Conservation (phyloP, 2,113 vertebrate genomes). For the Aspiorhynchus laticeps region DNA sequence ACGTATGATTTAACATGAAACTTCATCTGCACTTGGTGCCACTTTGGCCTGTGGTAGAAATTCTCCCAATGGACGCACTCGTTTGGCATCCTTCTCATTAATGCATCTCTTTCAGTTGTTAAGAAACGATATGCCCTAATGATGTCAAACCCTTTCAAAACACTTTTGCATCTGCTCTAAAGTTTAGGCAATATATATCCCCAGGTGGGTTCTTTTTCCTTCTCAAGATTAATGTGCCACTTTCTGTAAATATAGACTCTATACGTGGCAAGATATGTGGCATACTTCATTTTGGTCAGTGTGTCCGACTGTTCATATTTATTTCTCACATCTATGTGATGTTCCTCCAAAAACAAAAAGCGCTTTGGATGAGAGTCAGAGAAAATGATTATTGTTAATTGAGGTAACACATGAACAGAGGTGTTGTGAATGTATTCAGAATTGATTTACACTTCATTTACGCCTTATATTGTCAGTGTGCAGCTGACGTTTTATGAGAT, state of each 20-base stretch:
- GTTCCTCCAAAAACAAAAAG: conserved; percentile 46
- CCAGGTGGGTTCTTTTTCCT: neutral
- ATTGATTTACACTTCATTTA: conserved; percentile 66
- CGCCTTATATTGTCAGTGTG: conserved; percentile 72
- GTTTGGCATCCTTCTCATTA: neutral
- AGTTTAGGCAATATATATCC: neutral
- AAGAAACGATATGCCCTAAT: neutral
- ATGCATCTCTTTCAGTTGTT: conserved; percentile 8
- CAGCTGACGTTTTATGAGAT: conserved; percentile 73
- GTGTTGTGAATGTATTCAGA: conserved; percentile 75
- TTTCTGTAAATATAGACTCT: conserved; percentile 63
- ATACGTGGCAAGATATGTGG: conserved; percentile 27
- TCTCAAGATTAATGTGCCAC: conserved; percentile 60
- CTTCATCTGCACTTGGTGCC: conserved; percentile 45
- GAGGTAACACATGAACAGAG: conserved; percentile 58
- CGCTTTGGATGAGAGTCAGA: conserved; percentile 51
- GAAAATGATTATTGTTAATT: conserved; percentile 53
- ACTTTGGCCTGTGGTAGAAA: conserved; percentile 46
- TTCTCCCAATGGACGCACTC: neutral
- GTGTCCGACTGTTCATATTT: conserved; percentile 56
- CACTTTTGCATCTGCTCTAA: neutral
- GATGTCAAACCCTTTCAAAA: conserved; percentile 9
- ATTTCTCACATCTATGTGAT: conserved; percentile 38
- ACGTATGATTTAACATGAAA: neutral
- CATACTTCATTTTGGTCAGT: conserved; percentile 54